These are phyloP conservation scores for Metridium senile DNA, from an alignment of 92 coral and sea anemone species.

Conservation along the genomic window DNA sequence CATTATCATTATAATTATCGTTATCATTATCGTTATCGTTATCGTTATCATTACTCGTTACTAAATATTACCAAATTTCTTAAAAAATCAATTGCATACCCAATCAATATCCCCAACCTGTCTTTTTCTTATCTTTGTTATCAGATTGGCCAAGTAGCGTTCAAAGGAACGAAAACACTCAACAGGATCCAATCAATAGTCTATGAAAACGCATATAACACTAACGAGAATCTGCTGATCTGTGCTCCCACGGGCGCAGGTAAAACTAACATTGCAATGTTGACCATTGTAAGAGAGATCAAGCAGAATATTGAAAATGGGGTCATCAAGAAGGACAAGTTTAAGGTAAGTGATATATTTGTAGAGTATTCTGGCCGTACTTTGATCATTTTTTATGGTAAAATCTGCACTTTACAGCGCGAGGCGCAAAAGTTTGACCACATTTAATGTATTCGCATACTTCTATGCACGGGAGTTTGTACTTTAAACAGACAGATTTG, in stretches of 20 bases:
- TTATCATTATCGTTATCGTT: too few species aligned
- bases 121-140: background rate
- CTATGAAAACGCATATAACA: constrained; percentile 88
- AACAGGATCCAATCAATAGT: constrained; percentile 98
- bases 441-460: too few species aligned
- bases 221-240: constrained; percentile 94
- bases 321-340: constrained; percentile 91
- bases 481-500: too few species aligned
- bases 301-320: constrained; percentile 92
- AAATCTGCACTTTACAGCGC: too few species aligned
- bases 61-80: too few species aligned
- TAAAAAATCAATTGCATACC: too few species aligned
- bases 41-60: too few species aligned
- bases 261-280: constrained; percentile 97
- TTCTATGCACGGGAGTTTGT: too few species aligned
- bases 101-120: too few species aligned
- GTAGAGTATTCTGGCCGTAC: too few species aligned
- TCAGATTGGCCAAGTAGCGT: constrained; percentile 88
- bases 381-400: too few species aligned
- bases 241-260: constrained; percentile 99
- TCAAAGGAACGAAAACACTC: constrained; percentile 84
- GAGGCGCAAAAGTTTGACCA: too few species aligned
- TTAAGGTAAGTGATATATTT: constrained; percentile 71
- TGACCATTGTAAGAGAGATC: constrained; percentile 85
- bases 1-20: background rate